Conservation (phyloP, 1,140 invertebrate species). For the Ctenoplectra terminalis region DNA sequence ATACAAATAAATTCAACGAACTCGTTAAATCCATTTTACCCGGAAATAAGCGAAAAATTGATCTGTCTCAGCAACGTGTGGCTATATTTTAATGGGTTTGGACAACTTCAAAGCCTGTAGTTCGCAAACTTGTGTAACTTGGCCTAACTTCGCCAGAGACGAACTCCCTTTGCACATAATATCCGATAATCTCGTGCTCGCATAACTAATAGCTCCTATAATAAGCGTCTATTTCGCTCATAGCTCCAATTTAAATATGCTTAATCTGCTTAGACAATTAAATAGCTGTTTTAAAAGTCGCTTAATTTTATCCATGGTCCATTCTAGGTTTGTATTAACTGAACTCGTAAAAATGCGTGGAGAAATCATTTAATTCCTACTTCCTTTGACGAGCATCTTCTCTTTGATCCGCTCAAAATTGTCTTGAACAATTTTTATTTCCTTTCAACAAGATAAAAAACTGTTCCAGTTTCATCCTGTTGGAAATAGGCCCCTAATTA, state of each 20-base stretch:
- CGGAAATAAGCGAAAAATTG: background rate
- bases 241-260: background rate
- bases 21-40: background rate
- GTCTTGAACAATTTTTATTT: too few species aligned
- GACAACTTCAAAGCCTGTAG: conserved; percentile 49
- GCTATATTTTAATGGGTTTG: conserved; percentile 46
- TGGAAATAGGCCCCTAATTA: too few species aligned
- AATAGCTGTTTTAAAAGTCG: too few species aligned
- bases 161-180: conserved; percentile 51
- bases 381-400: too few species aligned
- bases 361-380: background rate
- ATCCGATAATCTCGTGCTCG: conserved; percentile 55
- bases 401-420: too few species aligned
- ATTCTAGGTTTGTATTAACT: background rate
- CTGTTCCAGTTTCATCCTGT: too few species aligned
- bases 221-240: conserved; percentile 44
- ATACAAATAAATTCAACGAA: background rate
- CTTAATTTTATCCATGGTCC: background rate
- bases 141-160: conserved; percentile 45
- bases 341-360: background rate
- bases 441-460: too few species aligned
- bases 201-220: conserved; percentile 52
- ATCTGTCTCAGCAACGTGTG: conserved; percentile 7
- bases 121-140: conserved; percentile 55
- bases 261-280: background rate